These are phyloP conservation scores for Amphipyra berbera DNA, from an alignment of 2,888 invertebrate genomes.

Conservation along the genomic window DNA sequence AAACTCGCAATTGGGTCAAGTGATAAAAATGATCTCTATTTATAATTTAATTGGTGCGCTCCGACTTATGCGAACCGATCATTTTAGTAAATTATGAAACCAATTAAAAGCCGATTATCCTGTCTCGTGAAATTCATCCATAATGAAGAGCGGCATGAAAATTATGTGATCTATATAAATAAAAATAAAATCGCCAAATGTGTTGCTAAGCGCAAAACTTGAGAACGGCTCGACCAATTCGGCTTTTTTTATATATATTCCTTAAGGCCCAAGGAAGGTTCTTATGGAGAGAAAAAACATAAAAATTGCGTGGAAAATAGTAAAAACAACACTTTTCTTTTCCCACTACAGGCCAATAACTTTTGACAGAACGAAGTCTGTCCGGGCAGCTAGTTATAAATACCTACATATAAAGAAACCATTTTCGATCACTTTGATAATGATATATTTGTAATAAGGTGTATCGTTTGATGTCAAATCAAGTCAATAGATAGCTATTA, in stretches of 20 bases:
- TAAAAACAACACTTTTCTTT: too few relatives aligned
- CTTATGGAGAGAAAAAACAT: too few relatives aligned
- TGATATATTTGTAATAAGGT: slow-evolving; percentile 2
- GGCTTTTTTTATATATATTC: too few relatives aligned
- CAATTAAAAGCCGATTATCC: slow-evolving; percentile 39
- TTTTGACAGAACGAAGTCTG: too few relatives aligned
- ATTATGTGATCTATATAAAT: slow-evolving; percentile 8
- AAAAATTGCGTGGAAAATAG: too few relatives aligned
- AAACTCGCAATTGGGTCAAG: slow-evolving; percentile 13
- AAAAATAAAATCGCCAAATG: too few relatives aligned
- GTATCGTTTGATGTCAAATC: slow-evolving; percentile 25
- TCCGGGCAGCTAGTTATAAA: too few relatives aligned
- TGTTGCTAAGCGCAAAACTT: too few relatives aligned
- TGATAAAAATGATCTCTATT: slow-evolving; percentile 20
- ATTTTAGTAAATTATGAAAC: slow-evolving; percentile 40
- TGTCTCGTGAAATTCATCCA: slow-evolving; percentile 18
- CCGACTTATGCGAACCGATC: slow-evolving; percentile 17
- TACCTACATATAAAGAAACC: slow-evolving; percentile 1
- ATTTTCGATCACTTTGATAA: slow-evolving; percentile 7
- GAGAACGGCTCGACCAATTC: too few relatives aligned
- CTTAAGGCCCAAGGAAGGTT: too few relatives aligned
- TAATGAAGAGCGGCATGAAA: slow-evolving; percentile 9
- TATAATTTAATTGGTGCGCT: slow-evolving; percentile 12
- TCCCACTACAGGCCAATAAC: too few relatives aligned
- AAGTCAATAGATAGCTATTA: slow-evolving; percentile 8